Conservation (phyloP, 2,888 invertebrate genomes). For the Stenoptilia bipunctidactyla region DNA sequence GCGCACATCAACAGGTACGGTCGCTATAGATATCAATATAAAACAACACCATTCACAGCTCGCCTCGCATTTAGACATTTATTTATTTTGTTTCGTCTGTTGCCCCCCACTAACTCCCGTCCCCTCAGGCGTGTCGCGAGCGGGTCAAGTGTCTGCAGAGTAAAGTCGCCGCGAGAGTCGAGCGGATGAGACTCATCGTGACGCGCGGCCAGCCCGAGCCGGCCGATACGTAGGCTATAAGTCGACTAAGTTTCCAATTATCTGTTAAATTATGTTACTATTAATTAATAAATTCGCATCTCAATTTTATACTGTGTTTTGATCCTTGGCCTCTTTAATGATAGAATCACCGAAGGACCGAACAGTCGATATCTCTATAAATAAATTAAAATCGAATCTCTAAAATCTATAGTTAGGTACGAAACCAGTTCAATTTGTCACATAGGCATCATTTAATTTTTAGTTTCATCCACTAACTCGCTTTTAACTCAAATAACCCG, state of each 20-base stretch:
- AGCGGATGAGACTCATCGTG: conserved; percentile 88
- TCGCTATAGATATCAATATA: conserved; percentile 25
- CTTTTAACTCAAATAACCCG: background rate
- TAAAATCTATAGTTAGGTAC: too few relatives aligned
- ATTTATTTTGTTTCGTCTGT: conserved; percentile 51
- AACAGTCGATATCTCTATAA: too few relatives aligned
- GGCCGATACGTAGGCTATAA: conserved; percentile 71
- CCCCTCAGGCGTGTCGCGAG: conserved; percentile 85
- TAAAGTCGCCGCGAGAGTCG: conserved; percentile 88
- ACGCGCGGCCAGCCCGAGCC: conserved; percentile 89
- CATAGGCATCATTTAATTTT: too few relatives aligned
- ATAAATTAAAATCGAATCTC: too few relatives aligned
- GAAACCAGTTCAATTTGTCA: too few relatives aligned
- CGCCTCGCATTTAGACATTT: conserved; percentile 25
- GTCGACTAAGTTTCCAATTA: background rate
- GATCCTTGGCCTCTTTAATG: too few relatives aligned
- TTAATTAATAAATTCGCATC: background rate
- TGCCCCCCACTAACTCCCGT: conserved; percentile 51
- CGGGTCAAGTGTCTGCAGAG: conserved; percentile 87
- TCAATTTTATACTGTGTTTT: conserved; percentile 25
- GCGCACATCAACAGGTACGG: conserved; percentile 84
- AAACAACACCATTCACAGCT: conserved; percentile 40
- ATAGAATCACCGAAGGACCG: too few relatives aligned
- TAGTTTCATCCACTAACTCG: conserved; percentile 31
- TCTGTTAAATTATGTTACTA: background rate